A percentile compares a stretch with the other conserved stretches of the same genome.
Conservation (phyloP, 2,113 vertebrate genomes). For the Desmodus rotundus region DNA sequence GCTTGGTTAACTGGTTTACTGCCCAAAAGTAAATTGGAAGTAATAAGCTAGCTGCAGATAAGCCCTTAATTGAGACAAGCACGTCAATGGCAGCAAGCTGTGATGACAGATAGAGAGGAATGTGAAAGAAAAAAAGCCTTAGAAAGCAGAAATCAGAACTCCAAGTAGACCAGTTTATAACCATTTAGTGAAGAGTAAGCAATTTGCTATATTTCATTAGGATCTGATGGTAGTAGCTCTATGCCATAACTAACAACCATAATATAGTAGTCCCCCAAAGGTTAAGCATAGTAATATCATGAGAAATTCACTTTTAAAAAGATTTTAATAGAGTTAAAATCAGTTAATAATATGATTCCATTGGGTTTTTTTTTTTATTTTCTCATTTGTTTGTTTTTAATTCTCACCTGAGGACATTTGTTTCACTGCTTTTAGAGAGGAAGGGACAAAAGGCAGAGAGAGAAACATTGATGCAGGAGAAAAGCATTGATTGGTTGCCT, state of each 20-base stretch:
- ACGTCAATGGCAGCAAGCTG: constrained; percentile 4
- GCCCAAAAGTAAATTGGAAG: constrained; percentile 47
- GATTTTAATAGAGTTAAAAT: neutral
- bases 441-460: no score
- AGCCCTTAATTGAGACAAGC: constrained; percentile 17
- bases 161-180: neutral
- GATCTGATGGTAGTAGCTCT: neutral
- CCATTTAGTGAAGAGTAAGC: neutral
- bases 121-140: neutral
- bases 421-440: no score
- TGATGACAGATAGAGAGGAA: neutral
- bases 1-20: constrained; percentile 13
- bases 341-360: neutral
- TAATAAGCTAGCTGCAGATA: constrained; percentile 30
- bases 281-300: neutral
- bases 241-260: neutral
- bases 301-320: constrained; percentile 2
- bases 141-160: neutral
- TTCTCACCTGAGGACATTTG: no score
- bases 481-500: no score
- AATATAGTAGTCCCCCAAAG: neutral
- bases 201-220: neutral
- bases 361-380: no score
- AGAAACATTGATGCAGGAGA: no score
- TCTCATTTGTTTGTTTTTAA: no score